A percentile compares a stretch with the other conserved stretches of the same genome.
Evolutionary conservation across 2,797 vertebrate genomes (phyloP).

Genomic region (Premnoplex brunnescens): DNA sequence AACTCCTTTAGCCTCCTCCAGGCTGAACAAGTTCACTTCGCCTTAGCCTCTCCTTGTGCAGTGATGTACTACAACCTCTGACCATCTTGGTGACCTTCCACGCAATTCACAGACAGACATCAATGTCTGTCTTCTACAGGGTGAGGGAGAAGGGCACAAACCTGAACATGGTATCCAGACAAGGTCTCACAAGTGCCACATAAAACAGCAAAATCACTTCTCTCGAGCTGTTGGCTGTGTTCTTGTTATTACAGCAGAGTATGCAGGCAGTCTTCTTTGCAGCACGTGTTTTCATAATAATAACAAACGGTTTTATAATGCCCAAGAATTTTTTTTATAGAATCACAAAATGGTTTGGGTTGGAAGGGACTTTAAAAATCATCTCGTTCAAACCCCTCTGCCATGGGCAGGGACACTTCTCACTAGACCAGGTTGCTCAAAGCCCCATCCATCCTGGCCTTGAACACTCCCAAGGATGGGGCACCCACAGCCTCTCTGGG

Average conservation of each 20-base stretch:
- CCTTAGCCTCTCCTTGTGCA: not conserved
- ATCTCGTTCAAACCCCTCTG: not conserved
- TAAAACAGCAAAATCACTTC: not conserved
- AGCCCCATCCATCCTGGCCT: not conserved
- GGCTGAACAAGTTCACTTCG: not conserved
- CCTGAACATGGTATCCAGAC: not conserved
- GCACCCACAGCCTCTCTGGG: not conserved
- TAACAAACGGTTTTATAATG: not conserved
- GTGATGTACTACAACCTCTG: not conserved
- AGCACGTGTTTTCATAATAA: not conserved
- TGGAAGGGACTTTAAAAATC: not conserved
- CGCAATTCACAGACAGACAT: not conserved
- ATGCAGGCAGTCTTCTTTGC: not conserved
- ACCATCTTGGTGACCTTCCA: not conserved
- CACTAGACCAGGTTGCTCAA: not conserved
- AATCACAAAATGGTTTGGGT: not conserved
- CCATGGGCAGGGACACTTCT: not conserved
- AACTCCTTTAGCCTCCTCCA: not conserved
- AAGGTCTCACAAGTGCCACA: not conserved
- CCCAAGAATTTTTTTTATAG: not conserved
- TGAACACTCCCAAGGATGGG: not conserved
- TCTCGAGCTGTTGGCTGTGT: not conserved
- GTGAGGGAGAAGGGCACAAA: not conserved
- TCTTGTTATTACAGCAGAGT: not conserved
- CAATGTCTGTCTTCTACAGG: not conserved